Base-by-base conservation (phyloP, 2,888 invertebrate genomes). In the Megaustenia siamemsis region DNA sequence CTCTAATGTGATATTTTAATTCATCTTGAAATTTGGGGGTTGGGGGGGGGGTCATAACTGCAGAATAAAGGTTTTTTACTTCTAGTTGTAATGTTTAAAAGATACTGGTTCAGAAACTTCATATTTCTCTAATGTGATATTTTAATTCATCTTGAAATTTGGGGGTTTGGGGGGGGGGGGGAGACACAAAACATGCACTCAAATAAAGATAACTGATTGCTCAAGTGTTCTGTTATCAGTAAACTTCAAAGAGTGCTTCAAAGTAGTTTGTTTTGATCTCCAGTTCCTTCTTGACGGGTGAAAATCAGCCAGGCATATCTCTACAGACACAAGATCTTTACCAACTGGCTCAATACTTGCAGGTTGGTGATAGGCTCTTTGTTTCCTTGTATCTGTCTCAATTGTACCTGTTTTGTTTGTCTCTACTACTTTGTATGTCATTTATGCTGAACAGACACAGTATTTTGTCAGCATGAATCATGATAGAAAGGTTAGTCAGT, bases 341-440 rank as follows among this genome's bases (percentile, higher is more conserved):
- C 94, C 97, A 98, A 92, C 95, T 99, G 81, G 97, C 98, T 94
- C 97, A 98, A 93, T 98, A 97, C 94, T 95, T 97, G 88, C 97
- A 97, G 92, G 95, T 94, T 87, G 86, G 88, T 83, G 0, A 28
- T 4, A 28, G 8, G 12, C 35, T 71, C 35, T 63, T 32, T 63
- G 28, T 63, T 40, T 38, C 5, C 69, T 24, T 69, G 32, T 21
- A 4, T 69, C 18, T 38, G 69, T 38, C 32, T 38, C 12, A 1
- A 5, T 35, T 38, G 32, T 66, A 10, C 15, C 6, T 32, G 32
- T 66, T n/a, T 12, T 10, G 35, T 32, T 35, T 66, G 35, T 66
- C 1, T 66, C 1, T 66, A 18, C 21, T 56, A 21, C 24, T 60
- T 24, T 60, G 28, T 60, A 28, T 60, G 28, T 24, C 28, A 6